Base-by-base conservation (phyloP, 2,797 vertebrate genomes). In the Cynodonichthys magdalenae region DNA sequence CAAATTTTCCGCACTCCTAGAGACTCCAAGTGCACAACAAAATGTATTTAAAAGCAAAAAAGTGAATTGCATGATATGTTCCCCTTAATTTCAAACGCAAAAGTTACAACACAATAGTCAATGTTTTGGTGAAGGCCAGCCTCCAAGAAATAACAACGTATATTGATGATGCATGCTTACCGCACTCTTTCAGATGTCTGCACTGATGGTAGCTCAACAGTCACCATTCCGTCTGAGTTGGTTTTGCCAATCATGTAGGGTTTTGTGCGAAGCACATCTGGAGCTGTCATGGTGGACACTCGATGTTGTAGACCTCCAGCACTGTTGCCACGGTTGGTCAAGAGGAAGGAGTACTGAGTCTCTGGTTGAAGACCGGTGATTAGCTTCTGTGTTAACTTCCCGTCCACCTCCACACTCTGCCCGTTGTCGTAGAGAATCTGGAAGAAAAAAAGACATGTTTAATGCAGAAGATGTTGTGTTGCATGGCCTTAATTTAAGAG, bases 351-450 rank as follows among this genome's bases (percentile, higher is more conserved):
- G 80, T 99, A 99, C 1, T 96, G 96, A 0, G 98, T 99, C 88
- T 97, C 97, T 0, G 98, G 97, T 70, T 98, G 97, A 69, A 99
- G 93, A 68, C 96, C 96, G 8, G 94, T 96, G 81, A 99, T 99
- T 53, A 98, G 91, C 87, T 98, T 99, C 90, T 97, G 96, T 0
- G 96, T 96, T 69, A 96, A 93, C 84, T 96, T 96, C 58, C 97
- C 97, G 55, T 99, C 98, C 71, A 99, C 98, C 73, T 99, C 98
- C 86, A 97, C 96, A 17, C 96, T 98, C 87, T 99, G 97, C 5
- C 97, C 98, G 2, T 99, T 96, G 81, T 99, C 97, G 15, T 99
- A 99, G 56, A 99, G 95, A 87, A 99, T 99, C 98, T 99, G 90
- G 1, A 34, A 17, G 1, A 0, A 15, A 46, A 70, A 45, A 74